Conservation (phyloP, 2,888 invertebrate species). For the Synanthedon formicaeformis region DNA sequence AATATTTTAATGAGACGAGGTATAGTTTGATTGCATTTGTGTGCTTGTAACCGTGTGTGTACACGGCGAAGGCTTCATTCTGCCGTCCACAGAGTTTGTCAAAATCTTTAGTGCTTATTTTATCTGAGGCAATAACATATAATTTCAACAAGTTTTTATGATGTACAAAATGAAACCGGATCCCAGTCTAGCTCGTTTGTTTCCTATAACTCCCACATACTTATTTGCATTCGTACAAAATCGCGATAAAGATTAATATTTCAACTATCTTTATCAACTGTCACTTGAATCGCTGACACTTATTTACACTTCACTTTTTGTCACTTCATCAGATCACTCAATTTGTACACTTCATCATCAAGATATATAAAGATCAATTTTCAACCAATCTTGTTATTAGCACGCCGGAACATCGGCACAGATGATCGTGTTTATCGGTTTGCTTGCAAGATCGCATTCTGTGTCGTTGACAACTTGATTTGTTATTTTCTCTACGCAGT, state of each 20-base stretch:
- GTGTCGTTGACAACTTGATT: slow-evolving; percentile 79
- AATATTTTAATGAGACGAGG: no score
- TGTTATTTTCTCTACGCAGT: slow-evolving; percentile 82
- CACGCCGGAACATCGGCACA: slow-evolving; percentile 70
- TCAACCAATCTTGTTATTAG: slow-evolving; percentile 17
- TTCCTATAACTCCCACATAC: background rate
- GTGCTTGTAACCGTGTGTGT: no score
- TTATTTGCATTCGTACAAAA: background rate
- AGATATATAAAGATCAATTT: background rate
- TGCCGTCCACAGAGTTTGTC: no score
- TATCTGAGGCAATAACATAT: no score
- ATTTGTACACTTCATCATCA: background rate
- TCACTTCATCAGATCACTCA: slow-evolving; percentile 3
- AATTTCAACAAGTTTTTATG: background rate
- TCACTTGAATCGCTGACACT: slow-evolving; percentile 2
- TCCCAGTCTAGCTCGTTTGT: background rate
- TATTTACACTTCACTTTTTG: slow-evolving; percentile 2
- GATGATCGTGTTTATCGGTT: slow-evolving; percentile 76
- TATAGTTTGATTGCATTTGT: no score
- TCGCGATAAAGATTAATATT: no score
- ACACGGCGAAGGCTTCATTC: no score
- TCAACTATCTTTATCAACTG: slow-evolving; percentile 3
- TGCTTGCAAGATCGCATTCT: slow-evolving; percentile 74
- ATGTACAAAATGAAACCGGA: slow-evolving; percentile 1
- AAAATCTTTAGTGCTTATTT: no score